phyloP scores from a whole-genome alignment of 2,113 vertebrate species.

The Leptosomus discolor region DNA sequence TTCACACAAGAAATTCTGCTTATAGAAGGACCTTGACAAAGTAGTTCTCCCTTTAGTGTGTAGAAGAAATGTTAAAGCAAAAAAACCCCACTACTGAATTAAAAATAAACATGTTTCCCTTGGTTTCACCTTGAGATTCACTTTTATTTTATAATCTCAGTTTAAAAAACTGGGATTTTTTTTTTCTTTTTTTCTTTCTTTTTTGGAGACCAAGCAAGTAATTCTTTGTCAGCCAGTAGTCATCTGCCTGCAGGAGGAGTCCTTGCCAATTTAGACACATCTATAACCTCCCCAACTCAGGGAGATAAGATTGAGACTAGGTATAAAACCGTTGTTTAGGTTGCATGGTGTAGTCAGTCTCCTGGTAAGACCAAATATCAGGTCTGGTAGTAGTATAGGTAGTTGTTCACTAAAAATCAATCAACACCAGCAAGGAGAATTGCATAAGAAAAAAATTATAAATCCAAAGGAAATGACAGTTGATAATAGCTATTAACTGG shows the following conservation, averaged over 20 bases:
- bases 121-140: not conserved
- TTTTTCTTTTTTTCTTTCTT: too few species aligned
- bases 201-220: not conserved
- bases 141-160: not conserved
- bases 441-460: not conserved
- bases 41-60: not conserved
- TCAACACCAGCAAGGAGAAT: not conserved
- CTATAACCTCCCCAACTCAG: not conserved
- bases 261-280: not conserved
- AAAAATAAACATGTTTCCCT: not conserved
- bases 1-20: not conserved
- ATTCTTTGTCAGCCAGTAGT: not conserved
- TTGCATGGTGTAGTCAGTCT: not conserved
- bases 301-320: too few species aligned
- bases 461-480: not conserved
- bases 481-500: not conserved
- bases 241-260: not conserved
- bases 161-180: not conserved
- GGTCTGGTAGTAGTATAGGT: not conserved
- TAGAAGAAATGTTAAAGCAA: not conserved
- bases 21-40: constrained; percentile 1
- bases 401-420: not conserved
- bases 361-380: too few species aligned
- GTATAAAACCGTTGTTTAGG: rapidly evolving
- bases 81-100: not conserved